phyloP scores from a whole-genome alignment of 2,113 vertebrate species.

The Rostratula benghalensis region DNA sequence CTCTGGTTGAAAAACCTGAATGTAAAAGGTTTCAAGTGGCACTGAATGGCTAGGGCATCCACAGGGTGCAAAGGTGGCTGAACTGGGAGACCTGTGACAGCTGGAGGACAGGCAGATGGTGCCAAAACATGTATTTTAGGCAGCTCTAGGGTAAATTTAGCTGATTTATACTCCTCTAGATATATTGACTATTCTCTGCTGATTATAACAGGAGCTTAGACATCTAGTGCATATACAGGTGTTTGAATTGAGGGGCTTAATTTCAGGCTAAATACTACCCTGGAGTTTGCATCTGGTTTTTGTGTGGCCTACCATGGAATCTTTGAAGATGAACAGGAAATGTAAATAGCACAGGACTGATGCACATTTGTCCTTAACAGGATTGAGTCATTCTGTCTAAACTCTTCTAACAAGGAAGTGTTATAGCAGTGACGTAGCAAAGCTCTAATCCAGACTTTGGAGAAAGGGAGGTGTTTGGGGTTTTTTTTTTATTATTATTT shows the following conservation, averaged over 20 bases:
- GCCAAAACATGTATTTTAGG: not conserved
- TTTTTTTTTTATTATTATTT: not conserved
- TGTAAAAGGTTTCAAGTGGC: not conserved
- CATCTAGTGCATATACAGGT: not conserved
- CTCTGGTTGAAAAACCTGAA: not conserved
- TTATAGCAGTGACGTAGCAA: not conserved
- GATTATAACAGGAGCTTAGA: not conserved
- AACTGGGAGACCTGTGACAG: not conserved
- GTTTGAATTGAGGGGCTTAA: not conserved
- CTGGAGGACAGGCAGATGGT: not conserved
- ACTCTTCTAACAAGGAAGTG: not conserved
- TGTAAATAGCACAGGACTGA: not conserved
- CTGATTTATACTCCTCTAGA: not conserved
- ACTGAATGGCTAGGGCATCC: not conserved
- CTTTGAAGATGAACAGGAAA: not conserved
- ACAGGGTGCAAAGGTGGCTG: not conserved
- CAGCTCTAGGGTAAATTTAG: not conserved
- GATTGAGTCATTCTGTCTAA: not conserved
- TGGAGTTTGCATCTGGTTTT: not conserved
- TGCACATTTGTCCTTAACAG: not conserved
- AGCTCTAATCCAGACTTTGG: not conserved
- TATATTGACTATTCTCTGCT: not conserved
- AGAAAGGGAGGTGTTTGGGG: not conserved
- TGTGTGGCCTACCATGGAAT: not conserved
- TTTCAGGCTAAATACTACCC: not conserved